These are phyloP conservation scores for Battus philenor DNA, from an alignment of 1,140 invertebrate species.

Conservation along the genomic window DNA sequence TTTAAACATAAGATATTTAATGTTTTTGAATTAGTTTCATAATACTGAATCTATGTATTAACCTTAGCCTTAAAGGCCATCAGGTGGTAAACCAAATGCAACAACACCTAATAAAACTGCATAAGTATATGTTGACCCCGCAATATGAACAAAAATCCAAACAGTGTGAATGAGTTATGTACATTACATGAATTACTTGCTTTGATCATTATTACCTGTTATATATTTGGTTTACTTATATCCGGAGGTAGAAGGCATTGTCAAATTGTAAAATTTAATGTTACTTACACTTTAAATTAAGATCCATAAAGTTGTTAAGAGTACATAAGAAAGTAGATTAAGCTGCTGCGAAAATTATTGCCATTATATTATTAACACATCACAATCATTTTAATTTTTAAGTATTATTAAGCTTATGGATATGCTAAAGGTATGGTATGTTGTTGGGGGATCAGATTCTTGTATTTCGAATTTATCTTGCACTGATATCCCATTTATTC, in stretches of 20 bases:
- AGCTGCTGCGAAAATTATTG: slow-evolving; percentile 32
- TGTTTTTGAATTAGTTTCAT: no score
- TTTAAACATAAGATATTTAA: no score
- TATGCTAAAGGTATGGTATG: slow-evolving; percentile 2
- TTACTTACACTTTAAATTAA: slow-evolving; percentile 18
- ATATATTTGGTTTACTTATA: slow-evolving; percentile 34
- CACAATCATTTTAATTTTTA: slow-evolving; percentile 13
- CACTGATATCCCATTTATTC: slow-evolving; percentile 34
- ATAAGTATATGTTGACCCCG: no score
- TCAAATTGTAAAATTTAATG: slow-evolving; percentile 5
- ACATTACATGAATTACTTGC: no score
- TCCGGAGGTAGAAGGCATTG: slow-evolving; percentile 16
- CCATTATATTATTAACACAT: slow-evolving; percentile 43
- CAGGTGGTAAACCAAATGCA: no score
- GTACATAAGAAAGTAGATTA: slow-evolving; percentile 29
- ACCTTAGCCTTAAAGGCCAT: no score
- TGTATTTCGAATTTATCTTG: slow-evolving; percentile 18
- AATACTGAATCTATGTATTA: no score
- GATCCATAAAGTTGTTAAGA: slow-evolving; percentile 27
- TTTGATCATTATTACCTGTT: no score
- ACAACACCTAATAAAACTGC: no score
- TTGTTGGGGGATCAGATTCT: slow-evolving; percentile 5
- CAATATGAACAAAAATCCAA: no score
- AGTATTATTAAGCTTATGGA: slow-evolving; percentile 12
- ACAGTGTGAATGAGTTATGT: no score